Evolutionary conservation across 2,888 invertebrate species (phyloP).

Genomic region (Stenoptilia bipunctidactyla): DNA sequence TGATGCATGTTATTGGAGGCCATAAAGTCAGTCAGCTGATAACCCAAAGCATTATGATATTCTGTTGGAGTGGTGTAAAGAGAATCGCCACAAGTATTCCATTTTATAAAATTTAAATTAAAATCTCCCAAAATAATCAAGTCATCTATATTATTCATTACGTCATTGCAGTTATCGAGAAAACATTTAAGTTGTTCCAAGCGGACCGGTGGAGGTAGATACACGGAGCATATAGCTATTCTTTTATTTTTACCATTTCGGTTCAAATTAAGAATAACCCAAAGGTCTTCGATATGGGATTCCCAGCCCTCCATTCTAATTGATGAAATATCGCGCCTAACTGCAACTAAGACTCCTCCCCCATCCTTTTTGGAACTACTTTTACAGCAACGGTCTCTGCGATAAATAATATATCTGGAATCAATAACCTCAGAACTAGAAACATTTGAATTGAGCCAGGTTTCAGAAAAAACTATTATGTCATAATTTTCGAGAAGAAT

Average conservation of each 20-base stretch:
- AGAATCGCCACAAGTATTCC: not conserved
- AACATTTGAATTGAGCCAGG: slow-evolving; percentile 1
- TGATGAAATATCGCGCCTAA: not conserved
- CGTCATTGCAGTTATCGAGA: not conserved
- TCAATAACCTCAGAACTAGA: slow-evolving; percentile 2
- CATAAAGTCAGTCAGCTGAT: not conserved
- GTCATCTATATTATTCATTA: not conserved
- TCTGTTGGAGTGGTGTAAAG: not conserved
- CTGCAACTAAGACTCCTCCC: not conserved
- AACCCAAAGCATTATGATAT: not conserved
- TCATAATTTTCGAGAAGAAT: not conserved
- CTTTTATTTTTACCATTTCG: not conserved
- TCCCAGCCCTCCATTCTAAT: not conserved
- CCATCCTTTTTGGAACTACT: not conserved
- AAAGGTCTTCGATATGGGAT: not conserved
- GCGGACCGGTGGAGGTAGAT: slow-evolving; percentile 1
- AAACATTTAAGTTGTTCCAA: not conserved
- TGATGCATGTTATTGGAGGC: not conserved
- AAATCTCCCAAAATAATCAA: slow-evolving; percentile 2
- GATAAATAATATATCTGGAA: slow-evolving; percentile 1
- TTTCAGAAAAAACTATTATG: slow-evolving; percentile 4
- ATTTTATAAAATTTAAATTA: slow-evolving; percentile 3
- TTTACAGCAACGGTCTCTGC: not conserved
- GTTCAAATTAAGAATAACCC: not conserved
- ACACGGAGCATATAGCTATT: slow-evolving; percentile 2